Evolutionary conservation across 2,888 invertebrate species (phyloP).

Genomic region (Athalia rosae): DNA sequence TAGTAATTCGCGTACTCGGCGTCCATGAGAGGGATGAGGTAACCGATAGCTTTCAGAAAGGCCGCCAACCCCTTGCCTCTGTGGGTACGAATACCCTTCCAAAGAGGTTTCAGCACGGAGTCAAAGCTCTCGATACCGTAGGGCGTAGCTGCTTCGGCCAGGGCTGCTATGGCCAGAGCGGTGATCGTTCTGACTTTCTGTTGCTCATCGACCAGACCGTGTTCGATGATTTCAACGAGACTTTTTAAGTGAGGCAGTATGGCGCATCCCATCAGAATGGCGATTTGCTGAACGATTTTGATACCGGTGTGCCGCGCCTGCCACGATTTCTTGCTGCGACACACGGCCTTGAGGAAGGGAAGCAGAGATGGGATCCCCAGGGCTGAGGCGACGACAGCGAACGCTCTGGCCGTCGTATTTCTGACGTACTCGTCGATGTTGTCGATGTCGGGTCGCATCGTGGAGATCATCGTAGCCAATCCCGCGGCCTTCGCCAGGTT

Average conservation of each 20-base stretch:
- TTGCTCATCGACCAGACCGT: slow-evolving; percentile 98
- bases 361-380: slow-evolving; percentile 97
- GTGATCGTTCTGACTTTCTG: slow-evolving; percentile 99
- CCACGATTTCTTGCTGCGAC: slow-evolving; percentile 99
- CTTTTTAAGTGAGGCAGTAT: slow-evolving; percentile 98
- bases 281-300: slow-evolving; percentile 99
- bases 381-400: slow-evolving; percentile 99
- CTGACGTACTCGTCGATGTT: slow-evolving; percentile 99
- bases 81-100: slow-evolving; percentile 98
- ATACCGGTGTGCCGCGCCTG: slow-evolving; percentile 98
- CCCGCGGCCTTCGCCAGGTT: slow-evolving; percentile 99
- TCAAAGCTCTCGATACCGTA: slow-evolving; percentile 99
- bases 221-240: slow-evolving; percentile 99
- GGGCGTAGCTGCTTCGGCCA: slow-evolving; percentile 99
- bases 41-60: slow-evolving; percentile 99
- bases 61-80: slow-evolving; percentile 96
- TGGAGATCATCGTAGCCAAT: slow-evolving; percentile 99
- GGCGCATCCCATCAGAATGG: slow-evolving; percentile 99
- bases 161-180: slow-evolving; percentile 96
- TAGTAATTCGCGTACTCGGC: slow-evolving; percentile 99
- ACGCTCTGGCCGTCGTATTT: slow-evolving; percentile 99
- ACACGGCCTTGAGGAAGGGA: slow-evolving; percentile 99
- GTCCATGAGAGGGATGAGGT: slow-evolving; percentile 99
- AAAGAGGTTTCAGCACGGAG: slow-evolving; percentile 98
- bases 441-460: slow-evolving; percentile 99